These are phyloP conservation scores for Neostethus bicornis DNA, from an alignment of 2,797 vertebrate genomes.

Conservation along the genomic window DNA sequence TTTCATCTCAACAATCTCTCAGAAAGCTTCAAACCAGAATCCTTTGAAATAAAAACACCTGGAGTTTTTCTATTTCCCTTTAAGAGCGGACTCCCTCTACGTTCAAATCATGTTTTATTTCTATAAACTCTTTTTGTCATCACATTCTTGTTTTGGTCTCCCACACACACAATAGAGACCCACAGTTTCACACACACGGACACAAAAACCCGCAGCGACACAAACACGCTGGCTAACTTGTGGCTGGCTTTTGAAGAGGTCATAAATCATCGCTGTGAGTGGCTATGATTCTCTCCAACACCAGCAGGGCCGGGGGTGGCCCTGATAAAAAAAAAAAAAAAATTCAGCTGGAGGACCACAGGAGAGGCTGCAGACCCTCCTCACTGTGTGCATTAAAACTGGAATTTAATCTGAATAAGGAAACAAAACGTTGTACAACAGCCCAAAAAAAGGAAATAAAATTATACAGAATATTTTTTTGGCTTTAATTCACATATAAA, in stretches of 20 bases:
- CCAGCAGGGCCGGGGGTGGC: slow-evolving; percentile 1
- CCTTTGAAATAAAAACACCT: not conserved
- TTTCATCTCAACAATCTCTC: not conserved
- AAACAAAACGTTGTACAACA: slow-evolving; percentile 4
- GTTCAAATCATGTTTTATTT: slow-evolving; percentile 20
- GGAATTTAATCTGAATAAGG: slow-evolving; percentile 40
- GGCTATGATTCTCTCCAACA: slow-evolving; percentile 56
- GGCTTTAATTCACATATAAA: not conserved
- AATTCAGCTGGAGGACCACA: slow-evolving; percentile 23
- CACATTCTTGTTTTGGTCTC: not conserved
- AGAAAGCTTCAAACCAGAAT: not conserved
- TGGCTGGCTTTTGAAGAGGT: slow-evolving; percentile 58
- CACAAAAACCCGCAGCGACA: slow-evolving; percentile 5
- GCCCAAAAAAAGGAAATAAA: not conserved
- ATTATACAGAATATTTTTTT: not conserved
- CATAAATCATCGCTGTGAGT: slow-evolving; percentile 76
- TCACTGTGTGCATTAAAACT: slow-evolving; percentile 60
- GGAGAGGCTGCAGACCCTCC: slow-evolving; percentile 27
- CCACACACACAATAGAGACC: not conserved
- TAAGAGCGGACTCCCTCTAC: slow-evolving; percentile 1
- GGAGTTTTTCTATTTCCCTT: slow-evolving; percentile 5
- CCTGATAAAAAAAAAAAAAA: no score
- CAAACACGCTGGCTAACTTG: slow-evolving; percentile 15
- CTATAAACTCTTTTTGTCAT: slow-evolving; percentile 11
- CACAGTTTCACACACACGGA: slow-evolving; percentile 7